Conservation (phyloP, 2,797 vertebrate genomes). For the Crocidura indochinensis region DNA sequence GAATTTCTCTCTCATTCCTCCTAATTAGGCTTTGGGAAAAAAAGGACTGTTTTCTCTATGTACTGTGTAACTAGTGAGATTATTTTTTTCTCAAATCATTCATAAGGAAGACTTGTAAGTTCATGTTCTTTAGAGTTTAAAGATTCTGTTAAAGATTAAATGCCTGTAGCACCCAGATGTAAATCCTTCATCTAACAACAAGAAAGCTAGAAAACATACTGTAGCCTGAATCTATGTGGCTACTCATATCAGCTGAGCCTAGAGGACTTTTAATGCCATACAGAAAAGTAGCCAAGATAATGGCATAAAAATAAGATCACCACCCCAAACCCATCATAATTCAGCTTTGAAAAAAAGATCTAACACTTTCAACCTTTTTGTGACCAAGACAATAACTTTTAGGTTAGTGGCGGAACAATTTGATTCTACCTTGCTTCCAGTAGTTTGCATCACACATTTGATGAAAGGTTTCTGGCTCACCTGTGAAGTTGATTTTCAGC, state of each 20-base stretch:
- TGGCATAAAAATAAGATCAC: constrained; percentile 59
- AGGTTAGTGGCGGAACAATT: background rate
- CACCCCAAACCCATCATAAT: background rate
- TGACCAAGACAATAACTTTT: background rate
- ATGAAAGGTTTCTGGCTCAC: constrained; percentile 90
- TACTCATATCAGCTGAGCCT: background rate
- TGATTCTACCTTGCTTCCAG: background rate
- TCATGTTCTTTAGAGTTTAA: constrained; percentile 60
- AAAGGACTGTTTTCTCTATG: background rate
- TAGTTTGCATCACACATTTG: background rate
- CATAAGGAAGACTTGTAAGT: constrained; percentile 52
- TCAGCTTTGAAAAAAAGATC: background rate
- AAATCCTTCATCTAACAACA: constrained; percentile 27
- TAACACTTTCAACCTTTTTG: too few species aligned
- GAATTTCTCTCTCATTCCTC: background rate
- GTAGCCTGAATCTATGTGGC: background rate
- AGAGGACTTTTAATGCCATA: background rate
- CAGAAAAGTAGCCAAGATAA: background rate
- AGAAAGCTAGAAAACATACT: constrained; percentile 36
- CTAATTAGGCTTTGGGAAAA: constrained; percentile 54
- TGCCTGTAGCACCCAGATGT: constrained; percentile 5
- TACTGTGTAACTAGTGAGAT: constrained; percentile 66
- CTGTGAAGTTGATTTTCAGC: constrained; percentile 98
- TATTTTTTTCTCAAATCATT: constrained; percentile 70
- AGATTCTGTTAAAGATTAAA: constrained; percentile 72